Evolutionary conservation across 2,113 vertebrate species (phyloP), one percentile per base, ranked within the genome.

Genomic region (Campylomormyrus tamandua): DNA sequence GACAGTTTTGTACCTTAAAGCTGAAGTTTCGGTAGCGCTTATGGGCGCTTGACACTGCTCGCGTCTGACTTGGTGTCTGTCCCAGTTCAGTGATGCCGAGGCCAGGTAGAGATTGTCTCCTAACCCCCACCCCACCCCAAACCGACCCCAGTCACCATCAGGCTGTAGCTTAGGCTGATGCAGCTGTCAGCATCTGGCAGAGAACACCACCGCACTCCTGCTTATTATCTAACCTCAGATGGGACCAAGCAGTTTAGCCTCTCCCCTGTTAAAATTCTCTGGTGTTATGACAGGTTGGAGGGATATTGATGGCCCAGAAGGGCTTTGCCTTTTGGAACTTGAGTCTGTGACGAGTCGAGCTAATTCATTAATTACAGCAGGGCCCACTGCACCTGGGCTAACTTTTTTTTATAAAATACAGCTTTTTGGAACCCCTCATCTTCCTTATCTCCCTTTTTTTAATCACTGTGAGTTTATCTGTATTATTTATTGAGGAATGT

Each of bases 151-250:
- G 6, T 35, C 27, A 6, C 31, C 9, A 35, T 27, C 45, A n/a
- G 24, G 49, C n/a, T 87, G 15, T 92, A 89, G 90, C 91, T 91
- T 87, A 87, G 92, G 89, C 93, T 91, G 92, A 90, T 90, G 94
- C 91, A 91, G 91, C 91, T 90, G 88, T 27, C 49, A 66, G 87
- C 87, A 80, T 91, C 92, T 92, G 92, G 92, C 91, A 92, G 70
- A 93, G 90, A 83, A 90, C 74, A 89, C 21, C 87, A 90, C 91
- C 83, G 84, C 90, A 91, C 85, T 48, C 86, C 45, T 42, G 15
- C 70, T 80, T 87, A 89, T 77, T 90, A 42, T 48, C 15, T 70
- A 48, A 24, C 21, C 84, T 74, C 88, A 70, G 31, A 35, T 53
- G 89, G 86, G 91, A 70, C 86, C 27, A 62, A 88, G 70, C 35